A percentile compares a stretch with the other conserved stretches of the same genome.
Conservation (phyloP, 2,113 vertebrate genomes). For the Dicrurus megarhynchus region DNA sequence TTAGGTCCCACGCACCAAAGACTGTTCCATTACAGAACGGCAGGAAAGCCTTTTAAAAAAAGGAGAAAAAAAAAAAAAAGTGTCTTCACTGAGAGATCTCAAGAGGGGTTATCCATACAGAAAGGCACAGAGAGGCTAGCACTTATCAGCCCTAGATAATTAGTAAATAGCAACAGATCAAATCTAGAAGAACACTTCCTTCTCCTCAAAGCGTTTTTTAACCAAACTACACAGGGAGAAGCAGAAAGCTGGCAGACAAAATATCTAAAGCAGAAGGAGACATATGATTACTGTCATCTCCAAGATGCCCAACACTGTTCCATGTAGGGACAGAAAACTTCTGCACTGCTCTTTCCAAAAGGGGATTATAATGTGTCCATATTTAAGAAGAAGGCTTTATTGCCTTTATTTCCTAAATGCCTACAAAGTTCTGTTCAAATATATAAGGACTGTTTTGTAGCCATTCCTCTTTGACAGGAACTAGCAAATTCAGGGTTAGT, state of each 20-base stretch:
- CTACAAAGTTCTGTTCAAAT: background rate
- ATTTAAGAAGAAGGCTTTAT: background rate
- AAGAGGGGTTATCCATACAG: background rate
- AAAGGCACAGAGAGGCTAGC: background rate
- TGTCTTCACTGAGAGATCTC: background rate
- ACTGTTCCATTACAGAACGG: background rate
- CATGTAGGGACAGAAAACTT: background rate
- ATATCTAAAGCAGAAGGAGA: background rate
- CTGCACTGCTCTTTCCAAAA: background rate
- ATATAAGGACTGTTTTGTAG: background rate
- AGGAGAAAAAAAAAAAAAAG: rapidly evolving
- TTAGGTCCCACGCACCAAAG: background rate
- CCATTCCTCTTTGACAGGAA: background rate
- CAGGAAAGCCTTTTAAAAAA: background rate
- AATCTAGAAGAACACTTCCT: background rate
- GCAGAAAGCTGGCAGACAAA: background rate
- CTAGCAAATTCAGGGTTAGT: background rate
- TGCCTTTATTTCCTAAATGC: background rate
- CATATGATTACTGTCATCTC: background rate
- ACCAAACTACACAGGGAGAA: background rate
- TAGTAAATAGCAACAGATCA: background rate
- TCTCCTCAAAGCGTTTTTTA: background rate
- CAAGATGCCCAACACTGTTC: background rate
- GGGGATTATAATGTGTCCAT: background rate
- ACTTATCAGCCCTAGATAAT: background rate